A percentile compares a stretch with the other conserved stretches of the same genome.
phyloP scores from a whole-genome alignment of 2,113 vertebrate genomes.

The Hipposideros armiger region DNA sequence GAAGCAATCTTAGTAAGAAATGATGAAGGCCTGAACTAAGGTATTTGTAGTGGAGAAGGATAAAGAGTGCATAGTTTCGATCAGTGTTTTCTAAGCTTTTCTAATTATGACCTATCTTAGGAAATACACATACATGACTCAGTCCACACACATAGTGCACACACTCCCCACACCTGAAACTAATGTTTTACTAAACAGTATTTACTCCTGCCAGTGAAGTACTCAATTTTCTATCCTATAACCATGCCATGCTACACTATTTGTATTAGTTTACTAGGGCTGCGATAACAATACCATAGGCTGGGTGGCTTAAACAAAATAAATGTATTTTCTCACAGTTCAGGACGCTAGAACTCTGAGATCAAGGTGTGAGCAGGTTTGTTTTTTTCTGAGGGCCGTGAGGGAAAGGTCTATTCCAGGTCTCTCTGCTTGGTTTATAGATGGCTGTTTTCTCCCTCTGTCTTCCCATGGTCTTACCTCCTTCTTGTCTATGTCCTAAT shows the following conservation, averaged over 20 bases:
- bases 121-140: background rate
- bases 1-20: slow-evolving; percentile 7
- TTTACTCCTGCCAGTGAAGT: background rate
- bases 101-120: background rate
- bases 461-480: background rate
- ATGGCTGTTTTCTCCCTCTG: background rate
- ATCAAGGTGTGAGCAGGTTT: background rate
- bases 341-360: background rate
- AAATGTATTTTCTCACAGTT: slow-evolving; percentile 17
- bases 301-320: background rate
- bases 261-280: background rate
- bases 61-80: background rate
- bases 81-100: background rate
- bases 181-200: background rate
- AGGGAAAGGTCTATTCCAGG: background rate
- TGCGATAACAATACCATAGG: background rate
- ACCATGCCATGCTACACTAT: background rate
- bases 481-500: background rate
- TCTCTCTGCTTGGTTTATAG: background rate
- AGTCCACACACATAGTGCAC: background rate
- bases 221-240: background rate
- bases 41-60: background rate
- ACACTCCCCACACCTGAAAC: background rate
- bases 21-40: background rate
- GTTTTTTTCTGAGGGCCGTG: background rate